Evolutionary conservation across 2,888 invertebrate genomes (phyloP).

Genomic region (Cheilosia vulpina): DNA sequence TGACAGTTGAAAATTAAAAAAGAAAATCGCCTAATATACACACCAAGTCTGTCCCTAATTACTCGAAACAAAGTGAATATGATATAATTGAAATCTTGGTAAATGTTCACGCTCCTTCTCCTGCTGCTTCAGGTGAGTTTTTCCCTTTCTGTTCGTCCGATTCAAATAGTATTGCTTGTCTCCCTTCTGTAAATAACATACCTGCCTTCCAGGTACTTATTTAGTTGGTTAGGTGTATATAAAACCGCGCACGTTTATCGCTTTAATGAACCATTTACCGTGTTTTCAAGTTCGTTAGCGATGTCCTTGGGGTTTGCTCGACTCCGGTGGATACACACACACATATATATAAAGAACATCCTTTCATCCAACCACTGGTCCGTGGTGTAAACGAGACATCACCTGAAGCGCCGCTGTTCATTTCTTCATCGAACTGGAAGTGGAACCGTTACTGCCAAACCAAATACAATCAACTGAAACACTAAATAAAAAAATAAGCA

Average conservation of each 20-base stretch:
- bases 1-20: no score
- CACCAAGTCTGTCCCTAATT: slow-evolving; percentile 24
- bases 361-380: slow-evolving; percentile 68
- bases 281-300: slow-evolving; percentile 75
- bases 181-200: neutral
- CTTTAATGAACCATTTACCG: slow-evolving; percentile 74
- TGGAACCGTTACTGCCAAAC: slow-evolving; percentile 42
- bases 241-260: slow-evolving; percentile 62
- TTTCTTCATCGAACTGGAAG: slow-evolving; percentile 74
- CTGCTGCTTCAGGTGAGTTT: slow-evolving; percentile 37
- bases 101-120: slow-evolving; percentile 27
- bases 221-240: slow-evolving; percentile 42
- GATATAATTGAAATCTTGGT: slow-evolving; percentile 56
- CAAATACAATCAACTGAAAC: slow-evolving; percentile 42
- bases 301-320: slow-evolving; percentile 66
- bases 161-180: slow-evolving; percentile 6
- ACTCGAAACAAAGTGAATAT: slow-evolving; percentile 60
- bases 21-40: no score
- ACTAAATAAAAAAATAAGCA: slow-evolving; percentile 24
- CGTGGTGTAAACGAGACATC: slow-evolving; percentile 73
- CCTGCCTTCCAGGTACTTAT: slow-evolving; percentile 22
- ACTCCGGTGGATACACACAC: slow-evolving; percentile 38
- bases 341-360: slow-evolving; percentile 29
- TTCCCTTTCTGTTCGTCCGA: neutral
- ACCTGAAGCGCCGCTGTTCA: slow-evolving; percentile 71